A percentile compares a stretch with the other conserved stretches of the same genome.
phyloP scores from a whole-genome alignment of 2,888 invertebrate species.

The Bhutanitis thaidina region DNA sequence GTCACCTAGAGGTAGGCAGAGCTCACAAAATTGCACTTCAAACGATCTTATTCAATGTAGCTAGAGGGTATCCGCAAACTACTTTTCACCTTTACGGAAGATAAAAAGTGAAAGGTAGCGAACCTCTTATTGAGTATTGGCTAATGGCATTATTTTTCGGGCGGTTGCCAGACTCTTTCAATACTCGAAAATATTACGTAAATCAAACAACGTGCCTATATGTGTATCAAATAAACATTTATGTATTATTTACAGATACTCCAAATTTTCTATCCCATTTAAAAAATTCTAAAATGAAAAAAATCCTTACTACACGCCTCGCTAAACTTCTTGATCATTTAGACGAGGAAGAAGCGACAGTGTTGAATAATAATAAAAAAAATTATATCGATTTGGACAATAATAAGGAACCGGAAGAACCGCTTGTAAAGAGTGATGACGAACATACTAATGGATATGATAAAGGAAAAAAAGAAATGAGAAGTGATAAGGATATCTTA shows the following conservation, averaged over 20 bases:
- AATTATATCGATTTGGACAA: not conserved
- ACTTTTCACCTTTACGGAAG: too few relatives aligned
- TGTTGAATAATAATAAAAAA: not conserved
- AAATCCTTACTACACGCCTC: slow-evolving; percentile 35
- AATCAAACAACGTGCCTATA: too few relatives aligned
- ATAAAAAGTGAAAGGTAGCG: too few relatives aligned
- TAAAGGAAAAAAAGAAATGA: not conserved
- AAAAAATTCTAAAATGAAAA: slow-evolving; percentile 46
- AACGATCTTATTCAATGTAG: too few relatives aligned
- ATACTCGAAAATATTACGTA: too few relatives aligned
- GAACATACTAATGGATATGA: not conserved
- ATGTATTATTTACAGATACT: slow-evolving; percentile 34
- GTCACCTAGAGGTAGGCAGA: too few relatives aligned
- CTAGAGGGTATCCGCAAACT: too few relatives aligned
- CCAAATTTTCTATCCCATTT: slow-evolving; percentile 40
- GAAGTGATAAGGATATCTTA: slow-evolving; percentile 35
- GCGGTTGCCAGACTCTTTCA: too few relatives aligned
- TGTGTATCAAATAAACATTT: not conserved
- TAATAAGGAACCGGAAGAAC: not conserved
- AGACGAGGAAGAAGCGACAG: slow-evolving; percentile 41
- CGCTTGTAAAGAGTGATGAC: not conserved
- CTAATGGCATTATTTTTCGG: too few relatives aligned
- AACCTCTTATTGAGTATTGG: too few relatives aligned
- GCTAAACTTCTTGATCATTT: slow-evolving; percentile 50
- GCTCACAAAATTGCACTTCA: too few relatives aligned